Base-by-base conservation (phyloP, 2,797 vertebrate genomes). In the Tenualosa ilisha region DNA sequence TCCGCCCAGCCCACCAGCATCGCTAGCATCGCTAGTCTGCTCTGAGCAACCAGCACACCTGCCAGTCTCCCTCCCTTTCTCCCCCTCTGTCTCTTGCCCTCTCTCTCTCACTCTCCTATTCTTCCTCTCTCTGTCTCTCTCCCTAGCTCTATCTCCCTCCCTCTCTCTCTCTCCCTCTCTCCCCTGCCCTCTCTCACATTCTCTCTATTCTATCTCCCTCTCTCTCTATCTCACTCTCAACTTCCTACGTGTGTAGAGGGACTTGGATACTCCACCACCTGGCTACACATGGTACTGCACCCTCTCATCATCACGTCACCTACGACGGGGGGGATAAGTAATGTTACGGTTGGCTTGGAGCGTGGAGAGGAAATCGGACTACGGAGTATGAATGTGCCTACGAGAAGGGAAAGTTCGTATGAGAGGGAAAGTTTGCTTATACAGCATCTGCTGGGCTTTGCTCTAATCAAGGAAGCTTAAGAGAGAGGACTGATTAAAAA, bases 231-330 rank as follows among this genome's bases (percentile, higher is more conserved):
- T 6, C 24, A 37, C 12, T 37, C 65, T 24, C 59, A 3, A 6
- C 22, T 24, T 24, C 22, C 59, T 63, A 1, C 8, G n/a, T 63
- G 65, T 72, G 65, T 37, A 37, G 72, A 75, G 15, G 15, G 13
- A 75, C 31, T 81, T 20, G 54, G 46, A 59, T 9, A 79, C 46
- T 83, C 84, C 86, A 56, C 51, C 84, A 68, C 61, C 56, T 87
- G 84, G 82, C 37, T n/a, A 59, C 20, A 75, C 46, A 56, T 51
- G 40, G 72, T 56, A 79, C 37, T 83, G n/a, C 85, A 86, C 37
- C 11, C 8, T 59, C 17, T 8, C 20, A 82, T 26, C 49, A 22
- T 46, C 6, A 49, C 9, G 20, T 37, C 7, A 63, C 59, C 22
- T 24, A 9, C 11, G 22, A 31, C 31, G n/a, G 8, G 22, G 7